These are phyloP conservation scores for Diarsia brunnea DNA, from an alignment of 2,888 invertebrate species.

Conservation along the genomic window DNA sequence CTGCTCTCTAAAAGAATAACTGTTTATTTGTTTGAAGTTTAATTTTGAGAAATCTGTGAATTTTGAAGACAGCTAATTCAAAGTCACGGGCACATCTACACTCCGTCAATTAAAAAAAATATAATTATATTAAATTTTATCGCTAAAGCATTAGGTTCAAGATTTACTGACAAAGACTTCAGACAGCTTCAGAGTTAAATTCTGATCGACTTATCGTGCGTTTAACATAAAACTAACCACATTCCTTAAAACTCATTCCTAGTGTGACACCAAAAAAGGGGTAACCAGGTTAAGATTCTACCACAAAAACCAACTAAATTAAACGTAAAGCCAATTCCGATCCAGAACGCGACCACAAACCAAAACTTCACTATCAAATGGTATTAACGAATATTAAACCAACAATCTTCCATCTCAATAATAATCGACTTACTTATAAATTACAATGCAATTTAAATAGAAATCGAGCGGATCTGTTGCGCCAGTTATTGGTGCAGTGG, in stretches of 20 bases:
- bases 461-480: constrained; percentile 67
- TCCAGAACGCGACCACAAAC: constrained; percentile 1
- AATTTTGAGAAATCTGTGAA: not conserved
- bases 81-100: not conserved
- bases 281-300: not conserved
- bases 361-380: constrained; percentile 15
- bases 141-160: no score
- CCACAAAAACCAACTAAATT: not conserved
- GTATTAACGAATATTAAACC: constrained; percentile 30
- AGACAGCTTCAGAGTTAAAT: not conserved
- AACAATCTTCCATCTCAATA: constrained; percentile 37
- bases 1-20: not conserved
- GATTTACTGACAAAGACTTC: no score
- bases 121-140: no score
- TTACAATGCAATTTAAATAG: constrained; percentile 66
- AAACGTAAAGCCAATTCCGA: not conserved
- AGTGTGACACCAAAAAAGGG: not conserved
- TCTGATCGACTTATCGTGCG: not conserved
- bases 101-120: no score
- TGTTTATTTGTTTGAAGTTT: not conserved
- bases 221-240: not conserved
- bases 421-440: constrained; percentile 44
- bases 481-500: constrained; percentile 65
- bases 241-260: not conserved
- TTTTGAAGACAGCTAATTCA: not conserved